A percentile compares a stretch with the other conserved stretches of the same genome.
These are phyloP conservation scores for Psittacara wagleri DNA, from an alignment of 2,113 vertebrate species.

Conservation along the genomic window DNA sequence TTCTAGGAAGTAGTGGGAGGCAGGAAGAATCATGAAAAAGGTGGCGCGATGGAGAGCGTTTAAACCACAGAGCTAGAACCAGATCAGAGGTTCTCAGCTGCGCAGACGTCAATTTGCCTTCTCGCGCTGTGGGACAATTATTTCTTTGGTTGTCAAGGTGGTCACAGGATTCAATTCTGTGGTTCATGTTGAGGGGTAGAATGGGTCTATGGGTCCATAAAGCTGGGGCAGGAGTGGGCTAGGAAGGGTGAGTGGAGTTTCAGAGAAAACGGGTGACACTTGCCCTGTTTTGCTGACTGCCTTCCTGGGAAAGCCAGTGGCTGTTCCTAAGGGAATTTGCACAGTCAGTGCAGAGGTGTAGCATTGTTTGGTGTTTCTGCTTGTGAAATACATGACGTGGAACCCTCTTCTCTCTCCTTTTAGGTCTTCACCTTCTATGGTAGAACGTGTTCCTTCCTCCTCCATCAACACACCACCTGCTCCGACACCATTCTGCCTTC, in stretches of 20 bases:
- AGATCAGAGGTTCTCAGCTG: neutral
- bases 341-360: neutral
- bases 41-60: neutral
- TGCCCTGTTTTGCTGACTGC: neutral
- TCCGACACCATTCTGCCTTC: rapidly evolving
- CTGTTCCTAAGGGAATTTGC: neutral
- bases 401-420: neutral
- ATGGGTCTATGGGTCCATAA: neutral
- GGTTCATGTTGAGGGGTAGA: neutral
- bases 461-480: neutral
- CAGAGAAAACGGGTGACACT: neutral
- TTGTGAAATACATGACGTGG: neutral
- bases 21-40: conserved; percentile 9
- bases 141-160: neutral
- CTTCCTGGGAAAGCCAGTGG: neutral
- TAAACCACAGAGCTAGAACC: neutral
- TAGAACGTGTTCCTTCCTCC: neutral
- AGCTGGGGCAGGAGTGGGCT: neutral
- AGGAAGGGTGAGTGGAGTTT: neutral
- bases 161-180: neutral
- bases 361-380: neutral
- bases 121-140: neutral
- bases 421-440: neutral
- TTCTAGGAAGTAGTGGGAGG: conserved; percentile 41
- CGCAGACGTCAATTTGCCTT: neutral